These are phyloP conservation scores for Drosophila putrida DNA, from an alignment of 2,888 invertebrate genomes.

Conservation along the genomic window DNA sequence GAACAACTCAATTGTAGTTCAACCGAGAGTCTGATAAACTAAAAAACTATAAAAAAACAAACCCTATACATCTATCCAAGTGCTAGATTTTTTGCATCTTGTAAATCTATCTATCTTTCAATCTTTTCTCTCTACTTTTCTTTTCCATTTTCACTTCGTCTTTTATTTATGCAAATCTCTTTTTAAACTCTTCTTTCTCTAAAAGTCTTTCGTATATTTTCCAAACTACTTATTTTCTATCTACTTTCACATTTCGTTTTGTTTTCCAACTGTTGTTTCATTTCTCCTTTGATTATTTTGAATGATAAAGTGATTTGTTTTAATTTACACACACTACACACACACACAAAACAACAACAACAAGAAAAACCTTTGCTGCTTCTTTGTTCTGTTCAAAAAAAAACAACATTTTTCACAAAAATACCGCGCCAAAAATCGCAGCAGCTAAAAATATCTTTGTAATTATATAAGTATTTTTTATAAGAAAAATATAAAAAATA, in stretches of 20 bases:
- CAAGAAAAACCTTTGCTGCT: conserved; percentile 59
- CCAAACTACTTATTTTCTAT: conserved; percentile 9
- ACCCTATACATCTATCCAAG: conserved; percentile 38
- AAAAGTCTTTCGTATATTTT: conserved; percentile 22
- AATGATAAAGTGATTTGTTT: conserved; percentile 67
- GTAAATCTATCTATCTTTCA: not conserved
- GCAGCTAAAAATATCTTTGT: conserved; percentile 76
- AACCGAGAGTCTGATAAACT: conserved; percentile 86
- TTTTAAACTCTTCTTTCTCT: conserved; percentile 10
- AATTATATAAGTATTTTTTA: conserved; percentile 84
- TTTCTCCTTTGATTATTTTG: conserved; percentile 53
- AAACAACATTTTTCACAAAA: conserved; percentile 57
- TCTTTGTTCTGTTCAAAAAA: conserved; percentile 59
- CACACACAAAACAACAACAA: conserved; percentile 26
- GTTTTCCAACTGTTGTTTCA: conserved; percentile 36
- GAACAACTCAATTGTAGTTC: conserved; percentile 83
- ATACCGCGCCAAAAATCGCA: conserved; percentile 77
- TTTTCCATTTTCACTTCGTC: conserved; percentile 9
- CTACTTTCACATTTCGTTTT: conserved; percentile 31
- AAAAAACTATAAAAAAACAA: conserved; percentile 62
- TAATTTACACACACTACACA: conserved; percentile 45
- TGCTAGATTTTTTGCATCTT: conserved; percentile 19
- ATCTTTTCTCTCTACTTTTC: not conserved
- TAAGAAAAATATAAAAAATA: conserved; percentile 82
- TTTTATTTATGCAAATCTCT: conserved; percentile 64